Conservation (phyloP, 2,797 vertebrate species). For the Coreius guichenoti region DNA sequence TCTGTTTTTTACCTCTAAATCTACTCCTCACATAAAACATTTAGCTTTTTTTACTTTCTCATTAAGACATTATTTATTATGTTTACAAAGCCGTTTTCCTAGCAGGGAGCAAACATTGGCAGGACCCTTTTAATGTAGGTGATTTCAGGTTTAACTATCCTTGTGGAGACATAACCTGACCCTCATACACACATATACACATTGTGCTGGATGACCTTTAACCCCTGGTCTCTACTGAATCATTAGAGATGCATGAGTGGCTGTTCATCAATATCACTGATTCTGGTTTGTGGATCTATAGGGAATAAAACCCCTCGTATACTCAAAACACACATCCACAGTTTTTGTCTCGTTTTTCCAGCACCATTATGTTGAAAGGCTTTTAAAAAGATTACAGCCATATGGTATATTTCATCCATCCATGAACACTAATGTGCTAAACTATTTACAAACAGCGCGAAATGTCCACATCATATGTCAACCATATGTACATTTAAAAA, state of each 20-base stretch:
- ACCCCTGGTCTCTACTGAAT: constrained; percentile 70
- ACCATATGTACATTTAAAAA: constrained; percentile 27
- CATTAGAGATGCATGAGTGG: constrained; percentile 62
- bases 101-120: not conserved
- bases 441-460: not conserved
- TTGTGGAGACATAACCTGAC: not conserved
- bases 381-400: constrained; percentile 19
- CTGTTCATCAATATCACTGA: constrained; percentile 70
- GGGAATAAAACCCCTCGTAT: constrained; percentile 9
- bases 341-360: constrained; percentile 13
- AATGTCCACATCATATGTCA: constrained; percentile 15
- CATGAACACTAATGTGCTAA: constrained; percentile 22
- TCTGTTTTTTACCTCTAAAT: not conserved
- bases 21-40: not conserved
- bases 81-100: not conserved
- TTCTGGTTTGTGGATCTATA: constrained; percentile 1
- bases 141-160: constrained; percentile 2
- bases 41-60: not conserved
- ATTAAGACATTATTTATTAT: constrained; percentile 14
- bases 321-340: constrained; percentile 5
- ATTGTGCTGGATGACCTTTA: constrained; percentile 62
- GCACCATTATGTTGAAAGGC: constrained; percentile 8
- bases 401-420: constrained; percentile 8
- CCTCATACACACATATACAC: constrained; percentile 28
- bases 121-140: not conserved